phyloP scores from a whole-genome alignment of 2,113 vertebrate species.

The Mastomys coucha region DNA sequence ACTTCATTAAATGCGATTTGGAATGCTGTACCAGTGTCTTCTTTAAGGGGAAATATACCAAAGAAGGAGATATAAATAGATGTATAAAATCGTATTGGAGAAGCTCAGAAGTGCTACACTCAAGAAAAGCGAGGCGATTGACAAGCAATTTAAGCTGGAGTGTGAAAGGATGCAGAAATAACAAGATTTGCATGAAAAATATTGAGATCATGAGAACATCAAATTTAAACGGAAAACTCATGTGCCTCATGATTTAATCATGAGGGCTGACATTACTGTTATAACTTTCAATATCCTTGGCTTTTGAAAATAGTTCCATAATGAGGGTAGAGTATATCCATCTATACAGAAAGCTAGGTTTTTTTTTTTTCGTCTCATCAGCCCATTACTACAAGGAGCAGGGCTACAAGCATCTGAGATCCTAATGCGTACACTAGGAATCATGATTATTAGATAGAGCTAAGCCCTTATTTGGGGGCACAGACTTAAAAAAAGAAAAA shows the following conservation, averaged over 20 bases:
- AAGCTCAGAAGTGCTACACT: conserved; percentile 85
- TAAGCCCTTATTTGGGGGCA: conserved; percentile 61
- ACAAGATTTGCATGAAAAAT: conserved; percentile 92
- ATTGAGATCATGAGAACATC: conserved; percentile 90
- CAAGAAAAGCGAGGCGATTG: conserved; percentile 87
- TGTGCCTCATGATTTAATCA: conserved; percentile 91
- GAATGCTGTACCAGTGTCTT: conserved; percentile 80
- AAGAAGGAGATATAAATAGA: conserved; percentile 89
- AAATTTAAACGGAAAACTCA: conserved; percentile 88
- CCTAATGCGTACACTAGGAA: conserved; percentile 62
- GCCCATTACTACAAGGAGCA: conserved; percentile 84
- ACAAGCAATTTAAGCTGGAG: conserved; percentile 90
- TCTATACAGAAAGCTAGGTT: conserved; percentile 85
- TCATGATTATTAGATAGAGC: conserved; percentile 55
- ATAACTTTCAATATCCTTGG: conserved; percentile 85
- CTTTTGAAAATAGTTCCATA: conserved; percentile 88
- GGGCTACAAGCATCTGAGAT: conserved; percentile 61
- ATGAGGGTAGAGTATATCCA: conserved; percentile 84
- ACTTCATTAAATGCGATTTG: conserved; percentile 80
- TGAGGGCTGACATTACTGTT: conserved; percentile 88
- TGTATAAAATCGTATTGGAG: conserved; percentile 85
- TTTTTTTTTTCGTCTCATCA: conserved; percentile 75
- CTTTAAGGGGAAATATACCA: conserved; percentile 84
- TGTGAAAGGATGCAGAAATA: conserved; percentile 90
- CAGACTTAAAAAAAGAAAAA: conserved; percentile 68